A percentile compares a stretch with the other conserved stretches of the same genome.
phyloP scores from a whole-genome alignment of 2,888 invertebrate genomes.

The Prostheceraeus crozeri region DNA sequence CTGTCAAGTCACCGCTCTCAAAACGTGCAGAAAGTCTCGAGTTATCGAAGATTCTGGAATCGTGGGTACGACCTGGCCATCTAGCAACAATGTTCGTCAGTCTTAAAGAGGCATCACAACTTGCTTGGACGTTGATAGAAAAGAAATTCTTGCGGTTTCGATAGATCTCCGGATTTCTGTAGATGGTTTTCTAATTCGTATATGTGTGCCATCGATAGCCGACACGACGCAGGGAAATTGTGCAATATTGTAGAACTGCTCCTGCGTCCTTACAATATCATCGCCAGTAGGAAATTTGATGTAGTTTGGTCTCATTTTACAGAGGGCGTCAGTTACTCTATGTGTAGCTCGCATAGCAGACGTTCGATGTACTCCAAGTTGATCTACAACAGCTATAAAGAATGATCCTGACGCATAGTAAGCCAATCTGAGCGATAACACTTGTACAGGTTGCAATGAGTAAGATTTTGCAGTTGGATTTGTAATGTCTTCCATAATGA shows the following conservation, averaged over 20 bases:
- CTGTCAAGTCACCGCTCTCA: background rate
- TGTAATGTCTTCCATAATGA: background rate
- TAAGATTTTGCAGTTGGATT: background rate
- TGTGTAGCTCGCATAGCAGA: background rate
- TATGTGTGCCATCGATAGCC: constrained; percentile 1
- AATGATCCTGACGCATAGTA: constrained; percentile 1
- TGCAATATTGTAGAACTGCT: constrained; percentile 2
- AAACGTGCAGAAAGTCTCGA: background rate
- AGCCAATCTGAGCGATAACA: background rate
- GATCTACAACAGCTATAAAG: background rate
- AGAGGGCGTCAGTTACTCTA: background rate
- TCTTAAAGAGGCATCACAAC: background rate
- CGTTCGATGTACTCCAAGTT: constrained; percentile 5
- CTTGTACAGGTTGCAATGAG: too few relatives aligned
- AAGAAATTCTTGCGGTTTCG: constrained; percentile 25
- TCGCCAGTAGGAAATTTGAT: background rate
- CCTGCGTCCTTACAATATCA: background rate
- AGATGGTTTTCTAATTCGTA: background rate
- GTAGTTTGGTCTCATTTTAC: background rate
- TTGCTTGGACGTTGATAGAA: constrained; percentile 5
- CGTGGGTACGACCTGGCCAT: constrained; percentile 12
- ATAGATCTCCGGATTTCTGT: background rate
- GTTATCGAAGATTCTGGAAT: constrained; percentile 8
- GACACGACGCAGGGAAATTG: constrained; percentile 3
- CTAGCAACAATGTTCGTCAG: background rate